Base-by-base conservation (phyloP, 1,140 invertebrate genomes). In the Ooceraea biroi region DNA sequence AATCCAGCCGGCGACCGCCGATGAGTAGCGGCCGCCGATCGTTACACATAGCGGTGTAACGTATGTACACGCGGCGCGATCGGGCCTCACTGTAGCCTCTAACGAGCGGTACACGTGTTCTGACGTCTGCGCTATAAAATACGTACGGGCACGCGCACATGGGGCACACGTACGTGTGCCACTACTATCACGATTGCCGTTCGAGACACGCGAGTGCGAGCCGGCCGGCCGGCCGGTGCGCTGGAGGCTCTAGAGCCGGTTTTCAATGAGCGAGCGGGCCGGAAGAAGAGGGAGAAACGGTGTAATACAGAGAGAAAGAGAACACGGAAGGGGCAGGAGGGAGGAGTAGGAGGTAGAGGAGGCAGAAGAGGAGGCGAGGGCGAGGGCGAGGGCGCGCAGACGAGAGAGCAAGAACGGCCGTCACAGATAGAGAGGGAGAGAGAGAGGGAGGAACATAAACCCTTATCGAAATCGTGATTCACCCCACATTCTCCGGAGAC, bases 381-480 rank as follows among this genome's bases (percentile, higher is more conserved):
- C 27, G 77, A 55, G 65, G 61, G 41, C 17, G 30, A 80, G 78
- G 46, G 30, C 36, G 85, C n/a, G 46, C 71, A 76, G 17, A 41
- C 48, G 27, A 72, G 55, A 63, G 72, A 55, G 52, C 69, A 61
- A 69, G 85, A 76, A 76, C 17, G 86, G 68, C 55, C 19, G 60
- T 11, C 11, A 76, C n/a, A 52, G 36, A 36, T 7, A 85, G 60
- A 44, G 30, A n/a, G 30, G 63, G 58, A 11, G 55, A 4, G 41
- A 71, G 72, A 66, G 55, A 41, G 83, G 73, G 83, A 87, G 88
- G 85, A 91, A 91, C 91, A 91, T 89, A 91, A 92, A 92, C 90
- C 91, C 91, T 91, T 92, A 93, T 94, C 92, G 92, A 92, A 93
- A 93, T 92, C 90, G 89, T 91, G 91, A 93, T 92, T 93, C 91